Percentiles rank a stretch among this genome's conserved stretches.
These are phyloP conservation scores for Zosterops lateralis DNA, from an alignment of 2,113 vertebrate genomes.

Conservation along the genomic window DNA sequence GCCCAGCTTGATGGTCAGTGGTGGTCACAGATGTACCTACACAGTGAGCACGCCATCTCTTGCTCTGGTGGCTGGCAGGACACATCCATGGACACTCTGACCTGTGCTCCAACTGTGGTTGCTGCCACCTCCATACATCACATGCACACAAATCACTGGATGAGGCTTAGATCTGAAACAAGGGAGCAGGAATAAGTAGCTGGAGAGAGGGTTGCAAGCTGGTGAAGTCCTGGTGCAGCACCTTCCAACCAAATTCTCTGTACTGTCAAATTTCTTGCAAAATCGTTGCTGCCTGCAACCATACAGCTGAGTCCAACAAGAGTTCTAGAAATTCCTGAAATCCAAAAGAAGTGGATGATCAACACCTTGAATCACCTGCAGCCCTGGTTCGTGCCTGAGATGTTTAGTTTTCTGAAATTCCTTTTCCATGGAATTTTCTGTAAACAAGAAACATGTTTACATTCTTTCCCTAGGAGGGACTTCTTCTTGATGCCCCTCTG, in stretches of 20 bases:
- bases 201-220: not conserved
- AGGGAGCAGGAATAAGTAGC: not conserved
- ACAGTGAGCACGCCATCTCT: fast-evolving
- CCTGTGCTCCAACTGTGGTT: not conserved
- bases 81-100: not conserved
- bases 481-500: too few relatives aligned
- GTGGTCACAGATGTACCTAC: not conserved
- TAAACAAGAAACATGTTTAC: too few relatives aligned
- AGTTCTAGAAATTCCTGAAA: not conserved
- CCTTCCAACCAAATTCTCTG: not conserved
- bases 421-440: too few relatives aligned
- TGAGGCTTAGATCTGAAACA: not conserved
- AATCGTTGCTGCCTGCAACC: fast-evolving
- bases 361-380: not conserved
- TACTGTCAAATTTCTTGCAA: not conserved
- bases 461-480: too few relatives aligned
- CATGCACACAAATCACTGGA: too few relatives aligned
- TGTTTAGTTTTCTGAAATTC: too few relatives aligned
- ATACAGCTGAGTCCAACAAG: not conserved
- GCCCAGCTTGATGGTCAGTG: not conserved
- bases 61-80: not conserved
- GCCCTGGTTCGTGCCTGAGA: too few relatives aligned
- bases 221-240: not conserved
- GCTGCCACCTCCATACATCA: not conserved
- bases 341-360: not conserved